Evolutionary conservation across 2,113 vertebrate species (phyloP), one percentile per base, ranked within the genome.

Genomic region (Myotis davidii): DNA sequence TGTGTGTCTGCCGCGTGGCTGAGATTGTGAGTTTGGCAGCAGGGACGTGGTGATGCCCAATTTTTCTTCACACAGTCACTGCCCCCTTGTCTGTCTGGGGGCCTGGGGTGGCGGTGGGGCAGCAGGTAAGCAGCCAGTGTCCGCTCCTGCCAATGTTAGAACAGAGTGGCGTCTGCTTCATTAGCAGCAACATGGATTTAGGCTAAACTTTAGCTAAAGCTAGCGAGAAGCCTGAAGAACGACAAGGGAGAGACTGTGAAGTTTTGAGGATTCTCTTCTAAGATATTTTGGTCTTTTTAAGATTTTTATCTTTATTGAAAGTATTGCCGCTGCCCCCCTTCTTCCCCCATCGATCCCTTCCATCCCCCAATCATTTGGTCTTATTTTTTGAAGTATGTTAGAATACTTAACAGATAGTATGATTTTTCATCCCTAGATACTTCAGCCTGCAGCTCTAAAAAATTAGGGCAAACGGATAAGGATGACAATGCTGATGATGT

Each of bases 31-130:
- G 32, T 39, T 18, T 17, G 56, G 21, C 65, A 23, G 56, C 2
- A 0, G 0, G 2, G 4, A 34, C 1, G 0, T 29, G 27, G 27
- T 3, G 11, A 37, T 7, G 23, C 9, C 37, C 16, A 42, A 3
- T 34, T 56, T 91, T 85, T 34, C 48, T 52, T 42, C 0, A 12
- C 17, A 4, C 0, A 0, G 3, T 23, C 64, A 9, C n/a, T 37
- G 61, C 69, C 20, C 67, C 34, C 17, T 29, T 0, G 4, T 72
- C 65, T 50, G 32, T 16, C 23, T 16, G 52, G 59, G 37, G 18
- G 5, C 3, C 2, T 18, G 12, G 64, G 27, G n/a, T 7, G 6
- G 29, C 34, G 3, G 23, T 23, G 45, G 65, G 64, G 8, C 4
- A 0, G 59, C 37, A 13, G 39, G 17, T 16, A 21, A 83, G 70